A percentile compares a stretch with the other conserved stretches of the same genome.
phyloP scores from a whole-genome alignment of 2,888 invertebrate species.

The Lumbricus terrestris region DNA sequence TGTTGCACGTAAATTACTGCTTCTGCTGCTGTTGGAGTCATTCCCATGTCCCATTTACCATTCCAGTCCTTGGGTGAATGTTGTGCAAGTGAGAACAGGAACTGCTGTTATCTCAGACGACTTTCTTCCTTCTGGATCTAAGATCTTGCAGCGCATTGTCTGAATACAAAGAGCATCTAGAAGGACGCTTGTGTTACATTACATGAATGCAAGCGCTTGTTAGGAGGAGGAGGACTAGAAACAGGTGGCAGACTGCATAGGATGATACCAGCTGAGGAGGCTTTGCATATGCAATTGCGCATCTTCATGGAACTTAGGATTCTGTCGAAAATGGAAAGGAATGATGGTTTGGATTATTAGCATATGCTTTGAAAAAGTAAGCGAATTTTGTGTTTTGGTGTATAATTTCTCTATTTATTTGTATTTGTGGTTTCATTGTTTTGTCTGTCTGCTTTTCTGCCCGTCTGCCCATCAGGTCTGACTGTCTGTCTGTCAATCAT shows the following conservation, averaged over 20 bases:
- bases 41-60: background rate
- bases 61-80: background rate
- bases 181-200: background rate
- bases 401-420: background rate
- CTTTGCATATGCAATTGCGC: background rate
- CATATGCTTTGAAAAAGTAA: background rate
- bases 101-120: background rate
- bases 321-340: background rate
- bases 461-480: background rate
- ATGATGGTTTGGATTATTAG: background rate
- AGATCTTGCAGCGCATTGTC: background rate
- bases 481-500: background rate
- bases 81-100: background rate
- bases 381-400: background rate
- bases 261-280: background rate
- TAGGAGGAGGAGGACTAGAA: background rate
- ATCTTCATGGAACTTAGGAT: background rate
- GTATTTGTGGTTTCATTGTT: background rate
- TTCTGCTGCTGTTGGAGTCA: background rate
- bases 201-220: background rate
- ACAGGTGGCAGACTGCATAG: slow-evolving; percentile 3
- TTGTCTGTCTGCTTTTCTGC: background rate
- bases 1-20: background rate
- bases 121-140: background rate
- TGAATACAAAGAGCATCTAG: background rate